Conservation (phyloP, 2,113 vertebrate species). For the Charadrius vociferus region DNA sequence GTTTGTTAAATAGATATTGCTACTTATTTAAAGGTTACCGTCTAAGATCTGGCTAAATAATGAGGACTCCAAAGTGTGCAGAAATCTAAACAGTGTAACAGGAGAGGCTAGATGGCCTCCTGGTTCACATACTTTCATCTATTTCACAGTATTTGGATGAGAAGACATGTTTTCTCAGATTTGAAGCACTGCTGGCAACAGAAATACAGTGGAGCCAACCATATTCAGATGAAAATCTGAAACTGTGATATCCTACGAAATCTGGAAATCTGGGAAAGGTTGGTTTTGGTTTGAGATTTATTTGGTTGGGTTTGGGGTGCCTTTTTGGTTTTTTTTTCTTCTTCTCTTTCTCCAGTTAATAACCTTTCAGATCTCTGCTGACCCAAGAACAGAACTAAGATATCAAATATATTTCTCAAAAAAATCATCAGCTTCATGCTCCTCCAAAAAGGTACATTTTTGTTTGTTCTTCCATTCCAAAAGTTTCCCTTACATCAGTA, state of each 20-base stretch:
- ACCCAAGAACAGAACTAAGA: neutral
- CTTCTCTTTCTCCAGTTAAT: neutral
- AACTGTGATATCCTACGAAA: neutral
- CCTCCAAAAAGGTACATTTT: neutral
- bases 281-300: neutral
- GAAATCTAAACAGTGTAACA: neutral
- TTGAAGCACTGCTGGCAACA: neutral
- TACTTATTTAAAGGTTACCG: neutral
- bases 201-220: neutral
- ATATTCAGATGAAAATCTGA: neutral
- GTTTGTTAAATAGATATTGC: constrained; percentile 3
- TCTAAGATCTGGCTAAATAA: neutral
- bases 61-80: neutral
- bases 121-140: neutral
- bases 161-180: neutral
- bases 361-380: neutral
- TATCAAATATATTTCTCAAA: neutral
- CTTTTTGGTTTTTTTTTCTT: neutral
- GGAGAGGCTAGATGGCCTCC: neutral
- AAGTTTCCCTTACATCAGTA: constrained; percentile 8
- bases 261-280: neutral
- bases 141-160: neutral
- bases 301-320: neutral
- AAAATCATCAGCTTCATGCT: neutral
- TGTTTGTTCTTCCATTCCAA: neutral